Evolutionary conservation across 1,140 invertebrate species (phyloP).

Genomic region (Drosophila nigromelanica): DNA sequence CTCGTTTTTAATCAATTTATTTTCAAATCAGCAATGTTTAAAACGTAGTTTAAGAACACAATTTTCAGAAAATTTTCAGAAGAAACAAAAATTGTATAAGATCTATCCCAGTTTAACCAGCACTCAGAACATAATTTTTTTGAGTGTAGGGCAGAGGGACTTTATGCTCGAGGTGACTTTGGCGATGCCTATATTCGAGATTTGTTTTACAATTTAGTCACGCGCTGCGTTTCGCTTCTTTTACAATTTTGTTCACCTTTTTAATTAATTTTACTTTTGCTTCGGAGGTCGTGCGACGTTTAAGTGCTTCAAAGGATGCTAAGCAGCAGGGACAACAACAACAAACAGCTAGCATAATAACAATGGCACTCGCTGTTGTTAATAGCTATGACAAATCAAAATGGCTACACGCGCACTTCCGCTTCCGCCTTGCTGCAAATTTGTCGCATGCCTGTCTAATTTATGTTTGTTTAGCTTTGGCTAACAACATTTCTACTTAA

Average conservation of each 20-base stretch:
- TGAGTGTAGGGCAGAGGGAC: background rate
- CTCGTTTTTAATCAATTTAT: too few relatives aligned
- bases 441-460: constrained; percentile 71
- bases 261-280: constrained; percentile 71
- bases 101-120: too few relatives aligned
- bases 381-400: constrained; percentile 70
- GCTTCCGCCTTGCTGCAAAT: constrained; percentile 57
- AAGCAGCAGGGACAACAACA: constrained; percentile 17
- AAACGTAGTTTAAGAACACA: background rate
- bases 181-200: background rate
- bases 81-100: background rate
- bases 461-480: constrained; percentile 59
- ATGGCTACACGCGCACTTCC: constrained; percentile 71
- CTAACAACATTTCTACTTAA: constrained; percentile 60
- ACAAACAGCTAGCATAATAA: background rate
- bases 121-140: too few relatives aligned
- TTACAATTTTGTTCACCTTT: constrained; percentile 51
- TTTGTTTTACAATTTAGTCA: constrained; percentile 61
- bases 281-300: constrained; percentile 40
- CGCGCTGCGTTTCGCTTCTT: constrained; percentile 63
- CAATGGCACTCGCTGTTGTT: constrained; percentile 27
- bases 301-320: constrained; percentile 57
- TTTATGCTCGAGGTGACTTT: background rate
- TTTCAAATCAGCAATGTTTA: too few relatives aligned
- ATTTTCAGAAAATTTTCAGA: too few relatives aligned